Percentiles rank a stretch among this genome's conserved stretches.
Evolutionary conservation across 2,888 invertebrate species (phyloP).

Genomic region (Andrena hattorfiana): DNA sequence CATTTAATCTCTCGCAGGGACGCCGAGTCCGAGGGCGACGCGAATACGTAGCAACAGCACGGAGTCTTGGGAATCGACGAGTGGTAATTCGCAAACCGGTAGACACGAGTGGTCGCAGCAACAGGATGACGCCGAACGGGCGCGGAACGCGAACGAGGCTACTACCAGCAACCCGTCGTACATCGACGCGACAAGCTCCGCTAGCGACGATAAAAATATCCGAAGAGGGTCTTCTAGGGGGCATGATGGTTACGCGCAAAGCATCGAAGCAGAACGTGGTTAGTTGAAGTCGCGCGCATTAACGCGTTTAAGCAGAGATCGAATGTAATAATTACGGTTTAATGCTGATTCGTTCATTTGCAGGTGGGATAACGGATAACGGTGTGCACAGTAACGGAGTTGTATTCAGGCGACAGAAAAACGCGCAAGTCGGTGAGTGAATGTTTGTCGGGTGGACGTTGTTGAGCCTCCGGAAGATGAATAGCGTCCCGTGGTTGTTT

Average conservation of each 20-base stretch:
- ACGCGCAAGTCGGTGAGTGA: conserved; percentile 79
- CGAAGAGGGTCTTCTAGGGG: conserved; percentile 78
- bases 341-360: conserved; percentile 35
- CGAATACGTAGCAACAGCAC: conserved; percentile 87
- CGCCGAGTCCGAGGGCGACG: conserved; percentile 62
- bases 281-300: conserved; percentile 50
- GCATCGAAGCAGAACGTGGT: conserved; percentile 82
- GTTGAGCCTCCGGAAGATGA: background rate
- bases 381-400: conserved; percentile 78
- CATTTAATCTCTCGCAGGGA: conserved; percentile 66
- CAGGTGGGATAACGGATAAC: conserved; percentile 72
- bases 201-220: background rate
- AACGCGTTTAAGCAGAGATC: background rate
- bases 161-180: conserved; percentile 18
- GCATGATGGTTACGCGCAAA: conserved; percentile 85
- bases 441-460: background rate
- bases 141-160: conserved; percentile 40
- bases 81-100: conserved; percentile 72
- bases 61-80: conserved; percentile 86
- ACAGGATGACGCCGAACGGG: conserved; percentile 69
- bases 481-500: background rate
- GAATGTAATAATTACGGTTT: background rate
- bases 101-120: conserved; percentile 79
- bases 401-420: conserved; percentile 82
- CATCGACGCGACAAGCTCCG: background rate